These are phyloP conservation scores for Otocyon megalotis DNA, from an alignment of 2,113 vertebrate species.

Conservation along the genomic window DNA sequence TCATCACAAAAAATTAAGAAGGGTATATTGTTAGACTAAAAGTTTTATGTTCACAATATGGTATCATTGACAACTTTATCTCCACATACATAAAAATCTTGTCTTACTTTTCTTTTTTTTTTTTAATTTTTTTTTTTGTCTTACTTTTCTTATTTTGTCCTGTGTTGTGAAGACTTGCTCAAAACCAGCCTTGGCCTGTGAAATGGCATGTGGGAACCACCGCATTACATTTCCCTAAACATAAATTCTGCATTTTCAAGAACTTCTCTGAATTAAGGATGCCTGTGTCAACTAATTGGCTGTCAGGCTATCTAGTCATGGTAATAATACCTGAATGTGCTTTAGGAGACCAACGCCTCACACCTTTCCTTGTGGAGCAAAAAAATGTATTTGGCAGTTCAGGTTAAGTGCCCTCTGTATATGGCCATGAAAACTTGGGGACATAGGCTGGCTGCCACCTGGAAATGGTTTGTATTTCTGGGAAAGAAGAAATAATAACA, in stretches of 20 bases:
- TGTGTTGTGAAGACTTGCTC: not conserved
- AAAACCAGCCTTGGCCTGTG: not conserved
- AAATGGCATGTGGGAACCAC: not conserved
- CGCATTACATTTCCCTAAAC: not conserved
- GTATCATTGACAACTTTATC: not conserved
- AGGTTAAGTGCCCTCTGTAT: not conserved
- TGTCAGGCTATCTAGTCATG: not conserved
- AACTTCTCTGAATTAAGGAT: not conserved
- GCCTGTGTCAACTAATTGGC: not conserved
- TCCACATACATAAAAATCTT: not conserved
- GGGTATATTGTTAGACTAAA: not conserved
- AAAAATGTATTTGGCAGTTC: not conserved
- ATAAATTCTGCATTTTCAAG: not conserved
- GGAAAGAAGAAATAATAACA: not conserved
- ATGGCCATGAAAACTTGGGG: no score
- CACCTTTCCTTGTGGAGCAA: not conserved
- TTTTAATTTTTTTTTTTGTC: no score
- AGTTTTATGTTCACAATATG: not conserved
- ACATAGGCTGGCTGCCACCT: not conserved
- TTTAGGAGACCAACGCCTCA: not conserved
- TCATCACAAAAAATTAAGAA: not conserved
- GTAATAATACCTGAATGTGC: not conserved
- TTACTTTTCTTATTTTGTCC: not conserved
- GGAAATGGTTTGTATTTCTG: not conserved
- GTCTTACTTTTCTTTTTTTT: not conserved